A percentile compares a stretch with the other conserved stretches of the same genome.
Evolutionary conservation across 2,797 vertebrate genomes (phyloP).

Genomic region (Poecilia gillii): DNA sequence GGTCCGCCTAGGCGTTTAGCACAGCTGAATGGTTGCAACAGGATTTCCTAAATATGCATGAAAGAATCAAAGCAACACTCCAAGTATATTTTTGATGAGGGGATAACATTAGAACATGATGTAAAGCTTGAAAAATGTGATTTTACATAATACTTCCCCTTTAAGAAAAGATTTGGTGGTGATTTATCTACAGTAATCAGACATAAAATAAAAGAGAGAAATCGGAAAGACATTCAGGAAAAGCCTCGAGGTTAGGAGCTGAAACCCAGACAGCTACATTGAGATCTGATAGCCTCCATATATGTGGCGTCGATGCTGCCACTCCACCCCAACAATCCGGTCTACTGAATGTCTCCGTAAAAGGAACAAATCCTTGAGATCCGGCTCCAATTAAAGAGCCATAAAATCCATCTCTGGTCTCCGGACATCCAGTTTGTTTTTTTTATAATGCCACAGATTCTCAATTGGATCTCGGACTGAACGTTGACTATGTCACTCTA

Average conservation of each 20-base stretch:
- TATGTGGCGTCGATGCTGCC: neutral
- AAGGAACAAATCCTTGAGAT: neutral
- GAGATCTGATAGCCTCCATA: neutral
- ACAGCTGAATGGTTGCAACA: too few relatives aligned
- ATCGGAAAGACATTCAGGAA: neutral
- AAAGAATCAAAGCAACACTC: too few relatives aligned
- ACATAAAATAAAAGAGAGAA: neutral
- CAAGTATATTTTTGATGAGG: too few relatives aligned
- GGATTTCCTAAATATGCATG: too few relatives aligned
- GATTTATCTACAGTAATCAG: neutral
- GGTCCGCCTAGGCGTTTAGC: too few relatives aligned
- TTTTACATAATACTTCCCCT: too few relatives aligned
- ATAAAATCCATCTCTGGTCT: neutral
- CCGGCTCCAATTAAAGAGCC: neutral
- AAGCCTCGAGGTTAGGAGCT: neutral
- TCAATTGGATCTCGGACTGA: neutral
- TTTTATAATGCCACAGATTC: neutral
- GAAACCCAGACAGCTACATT: neutral
- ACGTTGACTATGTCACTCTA: neutral
- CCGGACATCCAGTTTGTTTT: neutral
- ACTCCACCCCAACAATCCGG: neutral
- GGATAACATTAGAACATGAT: too few relatives aligned
- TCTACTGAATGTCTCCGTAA: neutral
- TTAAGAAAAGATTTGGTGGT: neutral
- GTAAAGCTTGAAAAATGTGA: too few relatives aligned